Conservation (phyloP, 2,888 invertebrate genomes). For the Biston betularia region DNA sequence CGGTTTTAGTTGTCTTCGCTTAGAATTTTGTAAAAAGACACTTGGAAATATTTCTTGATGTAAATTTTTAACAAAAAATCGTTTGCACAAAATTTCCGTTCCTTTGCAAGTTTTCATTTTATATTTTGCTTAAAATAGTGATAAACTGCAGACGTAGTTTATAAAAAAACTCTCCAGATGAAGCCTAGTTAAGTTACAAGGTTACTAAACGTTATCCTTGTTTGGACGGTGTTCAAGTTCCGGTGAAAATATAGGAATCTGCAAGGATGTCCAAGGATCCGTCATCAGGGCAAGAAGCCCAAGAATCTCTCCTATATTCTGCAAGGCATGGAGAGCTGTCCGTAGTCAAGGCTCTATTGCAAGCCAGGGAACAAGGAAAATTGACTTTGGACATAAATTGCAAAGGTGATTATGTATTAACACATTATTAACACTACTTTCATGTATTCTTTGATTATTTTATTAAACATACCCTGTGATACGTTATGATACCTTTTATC, state of each 20-base stretch:
- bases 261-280: constrained; percentile 61
- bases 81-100: constrained; percentile 4
- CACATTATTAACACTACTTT: neutral
- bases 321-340: constrained; percentile 87
- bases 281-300: constrained; percentile 69
- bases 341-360: constrained; percentile 84
- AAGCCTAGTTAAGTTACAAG: neutral
- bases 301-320: constrained; percentile 86
- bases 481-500: no score
- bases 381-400: constrained; percentile 87
- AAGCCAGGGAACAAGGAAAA: constrained; percentile 80
- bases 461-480: no score
- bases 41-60: neutral
- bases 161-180: neutral
- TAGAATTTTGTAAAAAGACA: no score
- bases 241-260: neutral
- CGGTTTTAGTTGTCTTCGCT: no score
- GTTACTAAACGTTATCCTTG: neutral
- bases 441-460: no score
- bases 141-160: neutral
- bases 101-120: neutral
- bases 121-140: neutral
- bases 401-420: constrained; percentile 80
- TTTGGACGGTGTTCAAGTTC: constrained; percentile 2
- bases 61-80: neutral